Evolutionary conservation across 2,113 vertebrate genomes (phyloP), one percentile per base, ranked within the genome.

Genomic region (Drymodes brunneopygia): DNA sequence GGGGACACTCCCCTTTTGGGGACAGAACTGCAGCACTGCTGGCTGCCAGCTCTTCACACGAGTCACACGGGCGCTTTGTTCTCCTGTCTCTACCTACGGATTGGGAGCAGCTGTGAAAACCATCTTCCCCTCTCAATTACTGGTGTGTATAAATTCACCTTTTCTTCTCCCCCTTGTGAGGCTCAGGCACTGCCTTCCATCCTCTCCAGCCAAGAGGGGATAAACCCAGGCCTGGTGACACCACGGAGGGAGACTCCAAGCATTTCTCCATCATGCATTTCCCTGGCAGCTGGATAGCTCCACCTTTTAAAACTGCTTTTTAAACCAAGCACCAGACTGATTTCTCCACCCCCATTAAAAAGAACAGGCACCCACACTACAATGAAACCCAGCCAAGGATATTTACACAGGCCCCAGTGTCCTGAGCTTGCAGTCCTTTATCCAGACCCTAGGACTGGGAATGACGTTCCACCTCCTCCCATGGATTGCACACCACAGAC

Each of bases 391-490:
- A 71, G 65, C 44, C 51, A 8, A 21, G 0, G 7, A 14, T 77
- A 90, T 69, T 88, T 71, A 57, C 79, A 80, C 31, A 65, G 65
- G 54, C 45, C 80, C 42, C 66, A 24, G 45, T 2, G 38, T 35
- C 54, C 67, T 77, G 92, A 92, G 81, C 50, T 62, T 83, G 85
- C 90, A 97, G 64, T 77, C 88, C 74, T 80, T 72, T 35, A 88
- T 31, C 62, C 88, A 62, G 45, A 50, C 21, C 74, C 85, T 14
- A 65, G 36, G 56, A 47, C 12, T 0, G 5, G 67, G 89, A 67
- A 71, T 70, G 70, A 73, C 1, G 0, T 62, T 53, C 31, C 74
- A 57, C 23, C 94, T 77, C 65, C 89, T 81, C 70, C 57, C 24
- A 40, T 1, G 27, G 81, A 93, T 69, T 92, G 79, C 95, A 82